Conservation (phyloP, 2,888 invertebrate species). For the Rutpela maculata region DNA sequence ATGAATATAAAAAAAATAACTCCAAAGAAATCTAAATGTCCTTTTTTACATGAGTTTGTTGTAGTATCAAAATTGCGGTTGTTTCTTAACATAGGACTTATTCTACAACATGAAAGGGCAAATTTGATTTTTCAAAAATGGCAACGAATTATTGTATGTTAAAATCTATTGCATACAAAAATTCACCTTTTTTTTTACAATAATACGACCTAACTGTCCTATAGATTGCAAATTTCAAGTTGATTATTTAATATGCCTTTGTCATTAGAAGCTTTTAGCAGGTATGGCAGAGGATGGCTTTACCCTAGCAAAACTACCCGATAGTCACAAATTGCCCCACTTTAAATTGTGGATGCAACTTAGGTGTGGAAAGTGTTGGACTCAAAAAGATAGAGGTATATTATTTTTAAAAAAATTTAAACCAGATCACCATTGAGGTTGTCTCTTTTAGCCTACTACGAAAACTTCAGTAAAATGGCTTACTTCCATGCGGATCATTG, state of each 20-base stretch:
- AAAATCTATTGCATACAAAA: no score
- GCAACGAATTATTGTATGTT: no score
- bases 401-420: not conserved
- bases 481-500: conserved; percentile 65
- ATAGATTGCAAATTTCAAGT: no score
- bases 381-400: conserved; percentile 61
- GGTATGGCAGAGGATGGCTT: conserved; percentile 70
- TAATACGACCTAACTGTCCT: no score
- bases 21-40: no score
- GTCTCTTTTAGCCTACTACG: conserved; percentile 50
- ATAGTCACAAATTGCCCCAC: conserved; percentile 68
- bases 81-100: no score
- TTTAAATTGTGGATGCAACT: conserved; percentile 71
- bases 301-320: conserved; percentile 70
- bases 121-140: no score
- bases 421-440: not conserved
- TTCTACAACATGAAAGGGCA: no score
- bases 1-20: no score
- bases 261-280: conserved; percentile 60
- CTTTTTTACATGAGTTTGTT: no score
- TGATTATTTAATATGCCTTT: conserved; percentile 23
- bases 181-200: no score
- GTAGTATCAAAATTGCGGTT: no score
- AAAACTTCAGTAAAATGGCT: conserved; percentile 19
- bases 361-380: conserved; percentile 65